A percentile compares a stretch with the other conserved stretches of the same genome.
Evolutionary conservation across 1,140 invertebrate species (phyloP).

Genomic region (Ceratina calcarata): DNA sequence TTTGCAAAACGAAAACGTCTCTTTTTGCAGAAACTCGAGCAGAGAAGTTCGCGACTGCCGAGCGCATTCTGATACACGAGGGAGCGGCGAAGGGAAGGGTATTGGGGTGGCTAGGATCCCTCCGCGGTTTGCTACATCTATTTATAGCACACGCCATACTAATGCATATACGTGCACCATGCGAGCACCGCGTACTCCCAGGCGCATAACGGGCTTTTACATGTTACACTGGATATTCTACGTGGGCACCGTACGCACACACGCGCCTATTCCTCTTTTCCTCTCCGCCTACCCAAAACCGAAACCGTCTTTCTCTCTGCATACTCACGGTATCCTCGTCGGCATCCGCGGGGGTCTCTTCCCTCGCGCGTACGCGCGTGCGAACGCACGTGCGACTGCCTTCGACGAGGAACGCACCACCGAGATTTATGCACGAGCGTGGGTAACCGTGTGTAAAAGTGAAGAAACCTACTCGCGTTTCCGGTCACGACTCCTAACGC

Average conservation of each 20-base stretch:
- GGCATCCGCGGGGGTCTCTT: conserved; percentile 19
- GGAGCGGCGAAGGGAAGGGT: conserved; percentile 10
- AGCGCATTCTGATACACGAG: conserved; percentile 19
- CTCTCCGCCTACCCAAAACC: not conserved
- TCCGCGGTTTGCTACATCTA: conserved; percentile 66
- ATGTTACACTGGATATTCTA: conserved; percentile 62
- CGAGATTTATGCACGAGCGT: conserved; percentile 33
- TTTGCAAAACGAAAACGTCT: no score
- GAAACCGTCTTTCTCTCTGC: not conserved
- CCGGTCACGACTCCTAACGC: not conserved
- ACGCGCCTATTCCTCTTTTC: not conserved
- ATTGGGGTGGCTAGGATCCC: conserved; percentile 54
- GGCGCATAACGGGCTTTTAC: conserved; percentile 64
- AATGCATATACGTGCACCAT: conserved; percentile 50
- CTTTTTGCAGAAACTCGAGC: conserved; percentile 17
- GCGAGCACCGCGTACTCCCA: conserved; percentile 22
- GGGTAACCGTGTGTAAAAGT: conserved; percentile 39
- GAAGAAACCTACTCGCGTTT: conserved; percentile 17
- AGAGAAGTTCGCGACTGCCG: conserved; percentile 7
- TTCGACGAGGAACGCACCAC: conserved; percentile 24
- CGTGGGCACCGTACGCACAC: not conserved
- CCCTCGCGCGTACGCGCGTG: conserved; percentile 39
- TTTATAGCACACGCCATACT: conserved; percentile 62
- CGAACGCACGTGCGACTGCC: conserved; percentile 41
- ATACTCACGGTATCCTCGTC: conserved; percentile 2